A percentile compares a stretch with the other conserved stretches of the same genome.
Conservation (phyloP, 2,888 invertebrate genomes). For the Diarsia rubi region DNA sequence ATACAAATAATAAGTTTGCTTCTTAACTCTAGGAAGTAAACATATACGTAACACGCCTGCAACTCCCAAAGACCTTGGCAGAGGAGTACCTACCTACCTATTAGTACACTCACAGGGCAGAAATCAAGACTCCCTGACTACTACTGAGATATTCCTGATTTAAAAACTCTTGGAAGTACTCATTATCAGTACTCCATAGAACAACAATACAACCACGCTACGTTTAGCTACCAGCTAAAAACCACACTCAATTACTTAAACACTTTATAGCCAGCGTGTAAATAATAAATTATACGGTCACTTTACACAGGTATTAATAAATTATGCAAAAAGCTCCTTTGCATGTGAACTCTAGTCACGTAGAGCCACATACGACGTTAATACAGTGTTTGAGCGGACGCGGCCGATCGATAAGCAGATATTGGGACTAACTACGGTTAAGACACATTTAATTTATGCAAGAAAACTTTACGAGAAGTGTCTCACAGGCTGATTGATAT, state of each 20-base stretch:
- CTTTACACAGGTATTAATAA: conserved; percentile 74
- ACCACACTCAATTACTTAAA: conserved; percentile 50
- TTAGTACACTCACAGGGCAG: no score
- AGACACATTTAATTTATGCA: not conserved
- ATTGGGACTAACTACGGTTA: conserved; percentile 9
- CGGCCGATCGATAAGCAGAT: conserved; percentile 50
- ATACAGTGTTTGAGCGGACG: conserved; percentile 61
- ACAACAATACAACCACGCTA: not conserved
- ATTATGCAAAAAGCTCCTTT: conserved; percentile 72
- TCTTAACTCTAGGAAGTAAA: not conserved
- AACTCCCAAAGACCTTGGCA: no score
- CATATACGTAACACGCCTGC: no score
- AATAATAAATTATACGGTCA: conserved; percentile 64
- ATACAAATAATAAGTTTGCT: not conserved
- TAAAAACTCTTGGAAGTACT: not conserved
- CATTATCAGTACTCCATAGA: not conserved
- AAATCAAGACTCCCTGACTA: no score
- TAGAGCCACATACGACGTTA: conserved; percentile 59
- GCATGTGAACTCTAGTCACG: conserved; percentile 70
- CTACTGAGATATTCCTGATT: no score
- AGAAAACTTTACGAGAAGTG: not conserved
- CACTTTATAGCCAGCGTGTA: conserved; percentile 45
- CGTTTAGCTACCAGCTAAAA: not conserved
- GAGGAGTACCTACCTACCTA: no score
- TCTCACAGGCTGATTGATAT: not conserved